Percentiles rank a stretch among this genome's conserved stretches.
Conservation (phyloP, 1,140 invertebrate species). For the Leptopilina boulardi region DNA sequence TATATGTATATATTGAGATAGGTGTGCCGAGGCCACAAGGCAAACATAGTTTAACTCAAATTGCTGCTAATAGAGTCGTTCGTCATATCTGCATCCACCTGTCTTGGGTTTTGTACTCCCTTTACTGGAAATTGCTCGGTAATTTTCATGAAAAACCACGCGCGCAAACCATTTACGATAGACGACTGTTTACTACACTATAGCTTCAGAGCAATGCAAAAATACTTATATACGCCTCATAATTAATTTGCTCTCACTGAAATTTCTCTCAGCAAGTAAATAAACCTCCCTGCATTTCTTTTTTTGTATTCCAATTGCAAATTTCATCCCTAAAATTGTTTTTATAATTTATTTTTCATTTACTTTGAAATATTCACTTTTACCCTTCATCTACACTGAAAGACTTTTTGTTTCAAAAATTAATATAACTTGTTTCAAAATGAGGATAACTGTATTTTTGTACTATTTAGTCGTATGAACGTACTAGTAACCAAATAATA, state of each 20-base stretch:
- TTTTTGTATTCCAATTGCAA: too few species aligned
- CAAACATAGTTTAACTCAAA: constrained; percentile 62
- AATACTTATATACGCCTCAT: not conserved
- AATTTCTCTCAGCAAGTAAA: not conserved
- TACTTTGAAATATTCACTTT: too few species aligned
- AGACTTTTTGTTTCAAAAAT: too few species aligned
- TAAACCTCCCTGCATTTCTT: not conserved
- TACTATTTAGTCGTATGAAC: too few species aligned
- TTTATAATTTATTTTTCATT: too few species aligned
- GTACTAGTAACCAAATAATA: too few species aligned
- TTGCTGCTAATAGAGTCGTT: constrained; percentile 59
- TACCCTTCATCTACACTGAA: too few species aligned
- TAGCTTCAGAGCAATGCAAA: not conserved
- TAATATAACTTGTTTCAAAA: too few species aligned
- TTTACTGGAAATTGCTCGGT: constrained; percentile 54
- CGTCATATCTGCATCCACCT: constrained; percentile 37
- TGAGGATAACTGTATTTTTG: too few species aligned
- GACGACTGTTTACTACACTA: constrained; percentile 43
- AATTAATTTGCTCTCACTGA: constrained; percentile 15
- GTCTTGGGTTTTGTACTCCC: constrained; percentile 26
- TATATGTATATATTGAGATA: too few species aligned
- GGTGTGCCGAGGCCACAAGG: constrained; percentile 51
- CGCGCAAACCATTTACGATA: constrained; percentile 45
- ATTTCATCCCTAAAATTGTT: too few species aligned
- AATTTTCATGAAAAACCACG: constrained; percentile 60